phyloP scores from a whole-genome alignment of 2,888 invertebrate species.

The Drosophila meridiana region DNA sequence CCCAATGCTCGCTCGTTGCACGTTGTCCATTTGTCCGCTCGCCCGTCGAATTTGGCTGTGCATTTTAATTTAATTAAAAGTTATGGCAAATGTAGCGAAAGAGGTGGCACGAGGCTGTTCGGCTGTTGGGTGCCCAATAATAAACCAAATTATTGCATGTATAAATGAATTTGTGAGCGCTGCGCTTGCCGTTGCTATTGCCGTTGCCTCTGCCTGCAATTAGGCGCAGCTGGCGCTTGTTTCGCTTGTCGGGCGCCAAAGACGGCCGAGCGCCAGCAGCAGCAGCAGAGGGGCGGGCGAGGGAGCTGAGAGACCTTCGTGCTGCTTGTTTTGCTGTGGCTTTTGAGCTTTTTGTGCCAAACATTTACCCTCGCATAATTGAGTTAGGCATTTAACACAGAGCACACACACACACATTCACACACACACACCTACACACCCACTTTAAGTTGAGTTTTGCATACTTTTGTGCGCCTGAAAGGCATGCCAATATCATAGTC shows the following conservation, averaged over 20 bases:
- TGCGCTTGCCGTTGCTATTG: conserved; percentile 26
- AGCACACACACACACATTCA: conserved; percentile 15
- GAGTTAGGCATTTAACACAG: conserved; percentile 71
- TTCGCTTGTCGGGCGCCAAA: conserved; percentile 41
- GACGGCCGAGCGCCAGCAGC: background rate
- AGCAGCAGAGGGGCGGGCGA: background rate
- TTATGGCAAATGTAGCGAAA: conserved; percentile 71
- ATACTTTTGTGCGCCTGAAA: conserved; percentile 47
- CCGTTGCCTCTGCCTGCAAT: conserved; percentile 69
- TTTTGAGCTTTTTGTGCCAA: conserved; percentile 75
- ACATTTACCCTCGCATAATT: conserved; percentile 71
- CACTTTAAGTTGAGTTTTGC: conserved; percentile 48
- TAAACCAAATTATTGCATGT: conserved; percentile 78
- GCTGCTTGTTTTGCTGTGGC: conserved; percentile 68
- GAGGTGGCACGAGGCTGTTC: conserved; percentile 27
- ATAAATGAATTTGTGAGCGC: conserved; percentile 74
- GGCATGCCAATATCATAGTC: conserved; percentile 25
- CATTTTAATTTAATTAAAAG: conserved; percentile 80
- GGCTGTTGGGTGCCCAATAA: conserved; percentile 62
- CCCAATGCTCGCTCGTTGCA: conserved; percentile 20
- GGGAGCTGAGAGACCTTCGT: conserved; percentile 32
- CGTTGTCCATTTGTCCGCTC: conserved; percentile 5
- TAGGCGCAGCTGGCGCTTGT: conserved; percentile 73
- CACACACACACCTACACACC: conserved; percentile 1
- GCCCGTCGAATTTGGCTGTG: conserved; percentile 64